Conservation (phyloP, 2,888 invertebrate genomes). For the Orchestes rusci region DNA sequence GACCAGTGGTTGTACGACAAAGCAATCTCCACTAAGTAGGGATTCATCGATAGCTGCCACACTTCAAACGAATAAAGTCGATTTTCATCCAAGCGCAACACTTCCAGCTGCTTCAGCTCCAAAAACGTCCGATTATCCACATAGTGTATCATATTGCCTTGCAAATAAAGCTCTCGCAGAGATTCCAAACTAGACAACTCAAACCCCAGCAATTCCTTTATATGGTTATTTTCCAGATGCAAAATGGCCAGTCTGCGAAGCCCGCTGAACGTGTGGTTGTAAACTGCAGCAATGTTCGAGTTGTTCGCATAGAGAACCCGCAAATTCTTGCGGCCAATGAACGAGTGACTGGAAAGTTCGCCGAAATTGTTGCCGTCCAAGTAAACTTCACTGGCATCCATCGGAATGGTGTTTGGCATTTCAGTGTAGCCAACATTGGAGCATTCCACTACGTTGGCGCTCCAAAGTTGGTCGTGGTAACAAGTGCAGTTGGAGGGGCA, state of each 20-base stretch:
- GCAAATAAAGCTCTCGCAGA: conserved; percentile 78
- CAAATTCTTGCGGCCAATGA: conserved; percentile 86
- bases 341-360: conserved; percentile 79
- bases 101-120: conserved; percentile 72
- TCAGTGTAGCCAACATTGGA: conserved; percentile 71
- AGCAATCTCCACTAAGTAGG: conserved; percentile 79
- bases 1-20: conserved; percentile 84
- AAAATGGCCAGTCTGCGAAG: conserved; percentile 69
- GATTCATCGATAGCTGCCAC: conserved; percentile 77
- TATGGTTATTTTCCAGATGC: conserved; percentile 81
- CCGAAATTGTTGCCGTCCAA: conserved; percentile 88
- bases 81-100: conserved; percentile 79
- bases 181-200: conserved; percentile 77
- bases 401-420: conserved; percentile 83
- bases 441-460: conserved; percentile 88
- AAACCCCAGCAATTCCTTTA: conserved; percentile 70
- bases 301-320: conserved; percentile 82
- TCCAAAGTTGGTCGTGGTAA: conserved; percentile 91
- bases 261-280: conserved; percentile 88
- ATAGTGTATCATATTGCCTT: conserved; percentile 74
- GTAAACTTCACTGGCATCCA: conserved; percentile 93
- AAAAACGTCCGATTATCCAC: conserved; percentile 82
- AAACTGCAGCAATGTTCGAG: conserved; percentile 75
- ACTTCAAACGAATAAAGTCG: conserved; percentile 74
- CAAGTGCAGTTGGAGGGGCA: conserved; percentile 92